Base-by-base conservation (phyloP, 2,797 vertebrate species). In the Erethizon dorsatum region DNA sequence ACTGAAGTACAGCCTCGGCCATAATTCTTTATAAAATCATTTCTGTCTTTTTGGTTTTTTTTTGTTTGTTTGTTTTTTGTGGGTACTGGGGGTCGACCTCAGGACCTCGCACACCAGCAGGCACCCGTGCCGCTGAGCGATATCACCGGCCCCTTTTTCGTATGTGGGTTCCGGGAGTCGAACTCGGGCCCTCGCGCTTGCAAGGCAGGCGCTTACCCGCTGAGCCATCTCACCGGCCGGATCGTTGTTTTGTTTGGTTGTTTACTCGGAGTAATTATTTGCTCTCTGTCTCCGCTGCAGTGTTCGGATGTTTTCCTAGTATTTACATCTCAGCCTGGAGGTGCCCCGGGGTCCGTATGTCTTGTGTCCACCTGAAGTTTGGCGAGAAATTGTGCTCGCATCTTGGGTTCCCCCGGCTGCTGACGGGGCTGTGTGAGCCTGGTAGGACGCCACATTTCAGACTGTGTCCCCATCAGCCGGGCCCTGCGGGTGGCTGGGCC, bases 191-290 rank as follows among this genome's bases (percentile, higher is more conserved):
- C 37, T 41, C 37, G 2, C 37, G 37, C 37, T 41, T 41, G 37
- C 37, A 2, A 41, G 37, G 37, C 37, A 41, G 37, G 37, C 2
- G 37, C 37, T 41, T 41, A 41, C 37, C 37, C 37, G 37, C 37
- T 41, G 37, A 41, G 37, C 37, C 37, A 41, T 41, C 37, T 41
- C 37, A 41, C 37, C 2, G 37, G 37, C 37, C 37, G 7, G 57
- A 15, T 83, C 56, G 4, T 33, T 56, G 11, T 73, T 77, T 71
- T 45, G 4, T 77, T 71, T 47, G 45, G 67, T 75, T 83, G 2
- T 84, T 79, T 67, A n/a, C 47, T 94, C 84, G 26, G 22, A 88
- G 75, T 94, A 67, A 88, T 82, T 88, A 12, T 94, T 91, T 88
- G 15, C 54, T 75, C 8, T 79, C 15, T 91, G 0, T 59, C 17